Base-by-base conservation (phyloP, 2,888 invertebrate species). In the Nymphalis c-album region DNA sequence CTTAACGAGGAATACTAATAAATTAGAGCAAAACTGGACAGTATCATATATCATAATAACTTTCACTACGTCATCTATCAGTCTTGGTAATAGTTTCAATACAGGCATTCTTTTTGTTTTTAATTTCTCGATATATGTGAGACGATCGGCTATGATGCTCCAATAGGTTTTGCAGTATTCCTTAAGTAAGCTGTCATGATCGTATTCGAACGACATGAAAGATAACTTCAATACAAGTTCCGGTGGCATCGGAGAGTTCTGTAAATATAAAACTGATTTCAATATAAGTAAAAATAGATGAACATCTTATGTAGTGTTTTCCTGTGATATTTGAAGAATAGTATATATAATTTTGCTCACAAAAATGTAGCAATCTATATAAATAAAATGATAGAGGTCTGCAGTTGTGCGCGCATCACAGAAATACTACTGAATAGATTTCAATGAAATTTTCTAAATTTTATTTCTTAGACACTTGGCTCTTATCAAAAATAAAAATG, bases 151-250 rank as follows among this genome's bases (percentile, higher is more conserved):
- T 0, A 91, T 40, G 0, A 92, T 84, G 22, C 85, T 86, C 87
- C 90, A 90, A 69, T 91, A 92, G 0, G 89, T 90, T 69, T 90
- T 91, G 45, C 72, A 73, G 65, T 91, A 86, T 53, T 90, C 87
- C 0, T 73, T 75, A 0, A 89, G 73, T 0, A 88, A 72, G 3
- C 80, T 71, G 46, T 80, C 77, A 0, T 77, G 60, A 0, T 86
- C 84, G 0, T 75, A 71, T 71, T 91, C 87, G 18, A 91, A 91
- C 0, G 88, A 83, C 86, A 90, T 87, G 69, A 80, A 85, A 0
- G 91, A 91, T 6, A 92, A 71, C 71, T 90, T 90, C 0, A 92
- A 73, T 0, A 91, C 75, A 0, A 89, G 68, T 68, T 89, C 87
- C 8, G 90, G 87, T 7, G 84, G 84, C 70, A 81, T 50, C 1